Base-by-base conservation (phyloP, 2,113 vertebrate genomes). In the Xiphophorus maculatus region DNA sequence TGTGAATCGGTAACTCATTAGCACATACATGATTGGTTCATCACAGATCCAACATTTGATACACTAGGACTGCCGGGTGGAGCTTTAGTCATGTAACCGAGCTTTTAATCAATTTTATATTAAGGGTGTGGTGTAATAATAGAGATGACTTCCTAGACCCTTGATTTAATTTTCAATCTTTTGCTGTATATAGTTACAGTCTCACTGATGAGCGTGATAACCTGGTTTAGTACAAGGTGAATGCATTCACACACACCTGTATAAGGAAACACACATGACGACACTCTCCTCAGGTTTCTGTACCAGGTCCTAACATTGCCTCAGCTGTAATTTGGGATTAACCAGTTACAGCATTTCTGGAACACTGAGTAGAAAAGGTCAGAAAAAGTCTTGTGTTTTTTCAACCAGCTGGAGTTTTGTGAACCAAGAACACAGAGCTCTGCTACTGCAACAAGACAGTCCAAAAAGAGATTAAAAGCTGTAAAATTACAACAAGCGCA, bases 31-130 rank as follows among this genome's bases (percentile, higher is more conserved):
- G 85, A 88, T 60, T 73, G 62, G 81, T 72, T 88, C 90, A 90
- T 90, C 79, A 77, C 33, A 22, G 77, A 85, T 71, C 76, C 63
- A 87, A 92, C 83, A 87, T 68, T 79, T 79, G 83, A 92, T 85
- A 86, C 65, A 78, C 84, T 72, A 7, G 33, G 74, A 71, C n/a
- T 27, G 60, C 30, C 17, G 76, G 73, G 71, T 27, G 35, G 54
- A 78, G 77, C 67, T 84, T 73, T 28, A 85, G 77, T 75, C 74
- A 69, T 83, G 91, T 87, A 91, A 91, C 66, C 1, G 80, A 91
- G 90, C 80, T 88, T 91, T 86, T 90, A 92, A 92, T 93, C 92
- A 92, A 92, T 91, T 82, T 29, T 60, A 29, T 84, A 85, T 77
- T 75, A 79, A 76, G 83, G 82, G 84, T 42, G 84, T 82, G 86